These are phyloP conservation scores for Hylomyscus alleni DNA, from an alignment of 2,797 vertebrate species.

Conservation along the genomic window DNA sequence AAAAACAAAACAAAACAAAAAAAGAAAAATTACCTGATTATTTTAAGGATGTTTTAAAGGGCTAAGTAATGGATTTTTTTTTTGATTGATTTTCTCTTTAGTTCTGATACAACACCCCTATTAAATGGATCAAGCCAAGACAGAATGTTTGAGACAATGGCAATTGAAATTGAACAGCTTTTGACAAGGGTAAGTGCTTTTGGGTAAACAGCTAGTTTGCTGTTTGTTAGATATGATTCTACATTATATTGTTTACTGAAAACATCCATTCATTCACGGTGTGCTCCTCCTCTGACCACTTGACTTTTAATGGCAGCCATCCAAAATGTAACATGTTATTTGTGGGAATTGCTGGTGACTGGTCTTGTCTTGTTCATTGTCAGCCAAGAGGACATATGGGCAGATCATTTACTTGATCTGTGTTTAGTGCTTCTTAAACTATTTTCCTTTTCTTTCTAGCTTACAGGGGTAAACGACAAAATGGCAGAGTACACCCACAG, in stretches of 20 bases:
- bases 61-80: conserved; percentile 72
- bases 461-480: conserved; percentile 97
- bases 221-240: conserved; percentile 42
- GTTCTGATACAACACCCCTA: conserved; percentile 97
- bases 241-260: conserved; percentile 58
- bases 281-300: not conserved
- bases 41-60: conserved; percentile 67
- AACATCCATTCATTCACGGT: conserved; percentile 8
- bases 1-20: not conserved
- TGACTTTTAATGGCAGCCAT: conserved; percentile 45
- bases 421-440: conserved; percentile 44
- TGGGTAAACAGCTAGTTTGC: conserved; percentile 51
- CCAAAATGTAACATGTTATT: not conserved
- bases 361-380: conserved; percentile 9
- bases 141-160: conserved; percentile 99
- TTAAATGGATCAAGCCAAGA: conserved; percentile 98
- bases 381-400: conserved; percentile 19
- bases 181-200: conserved; percentile 93
- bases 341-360: conserved; percentile 2
- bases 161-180: conserved; percentile 98
- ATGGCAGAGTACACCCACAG: conserved; percentile 97
- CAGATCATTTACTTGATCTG: conserved; percentile 25
- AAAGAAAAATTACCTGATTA: conserved; percentile 46
- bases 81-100: conserved; percentile 83
- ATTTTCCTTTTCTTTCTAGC: conserved; percentile 87